phyloP scores from a whole-genome alignment of 2,113 vertebrate species.

The Sakesphorus luctuosus region DNA sequence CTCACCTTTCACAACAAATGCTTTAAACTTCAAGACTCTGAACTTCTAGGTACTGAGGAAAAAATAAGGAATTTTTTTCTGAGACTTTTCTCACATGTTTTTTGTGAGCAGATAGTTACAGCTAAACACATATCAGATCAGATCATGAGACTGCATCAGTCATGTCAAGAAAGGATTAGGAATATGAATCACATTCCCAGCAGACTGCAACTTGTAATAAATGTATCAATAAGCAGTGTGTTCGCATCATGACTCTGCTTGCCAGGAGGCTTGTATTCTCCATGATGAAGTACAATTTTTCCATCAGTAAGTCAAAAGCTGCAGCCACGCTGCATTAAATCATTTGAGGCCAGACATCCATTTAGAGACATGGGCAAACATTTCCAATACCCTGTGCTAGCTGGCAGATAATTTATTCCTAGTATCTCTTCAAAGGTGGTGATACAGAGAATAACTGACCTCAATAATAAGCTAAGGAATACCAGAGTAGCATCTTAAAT shows the following conservation, averaged over 20 bases:
- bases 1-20: background rate
- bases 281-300: background rate
- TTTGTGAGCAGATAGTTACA: background rate
- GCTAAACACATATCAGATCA: background rate
- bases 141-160: background rate
- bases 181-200: background rate
- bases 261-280: background rate
- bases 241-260: background rate
- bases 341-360: background rate
- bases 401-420: background rate
- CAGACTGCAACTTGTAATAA: background rate
- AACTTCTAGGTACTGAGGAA: background rate
- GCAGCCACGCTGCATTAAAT: conserved; percentile 12
- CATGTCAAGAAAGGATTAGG: background rate
- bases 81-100: background rate
- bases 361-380: background rate
- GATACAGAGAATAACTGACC: background rate
- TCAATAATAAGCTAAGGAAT: background rate
- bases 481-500: background rate
- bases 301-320: conserved; percentile 21
- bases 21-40: background rate
- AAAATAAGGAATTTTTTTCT: background rate
- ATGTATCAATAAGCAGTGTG: background rate
- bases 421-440: background rate
- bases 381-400: background rate